Conservation (phyloP, 1,140 invertebrate species). For the Ceratosolen fusciceps region DNA sequence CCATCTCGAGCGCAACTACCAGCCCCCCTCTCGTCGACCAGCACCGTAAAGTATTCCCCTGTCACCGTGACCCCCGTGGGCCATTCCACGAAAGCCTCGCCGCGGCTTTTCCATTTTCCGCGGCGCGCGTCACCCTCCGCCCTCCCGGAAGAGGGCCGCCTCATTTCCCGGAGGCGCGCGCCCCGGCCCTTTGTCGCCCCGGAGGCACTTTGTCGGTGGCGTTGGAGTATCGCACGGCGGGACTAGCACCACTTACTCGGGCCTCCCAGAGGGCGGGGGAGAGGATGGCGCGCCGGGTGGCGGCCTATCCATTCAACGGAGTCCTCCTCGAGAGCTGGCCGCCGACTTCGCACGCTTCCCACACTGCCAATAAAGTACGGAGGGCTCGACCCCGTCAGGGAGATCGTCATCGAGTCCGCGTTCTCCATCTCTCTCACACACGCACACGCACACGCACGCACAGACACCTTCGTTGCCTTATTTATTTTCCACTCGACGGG, state of each 20-base stretch:
- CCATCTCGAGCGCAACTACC: slow-evolving; percentile 18
- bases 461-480: no score
- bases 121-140: not conserved
- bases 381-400: no score
- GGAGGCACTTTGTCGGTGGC: slow-evolving; percentile 8
- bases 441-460: no score
- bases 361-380: no score
- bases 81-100: slow-evolving; percentile 43
- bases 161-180: not conserved
- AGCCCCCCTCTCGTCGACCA: not conserved
- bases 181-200: not conserved
- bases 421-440: no score
- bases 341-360: not conserved
- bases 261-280: no score
- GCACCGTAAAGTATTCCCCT: not conserved
- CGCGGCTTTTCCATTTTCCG: slow-evolving; percentile 22
- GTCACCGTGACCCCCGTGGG: not conserved
- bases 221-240: not conserved
- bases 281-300: slow-evolving; percentile 11
- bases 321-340: not conserved
- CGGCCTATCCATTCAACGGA: slow-evolving; percentile 2
- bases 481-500: no score
- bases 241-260: not conserved
- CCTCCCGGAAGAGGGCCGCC: slow-evolving; percentile 1
- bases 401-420: no score